These are phyloP conservation scores for Popillia japonica DNA, from an alignment of 1,140 invertebrate species.

Conservation along the genomic window DNA sequence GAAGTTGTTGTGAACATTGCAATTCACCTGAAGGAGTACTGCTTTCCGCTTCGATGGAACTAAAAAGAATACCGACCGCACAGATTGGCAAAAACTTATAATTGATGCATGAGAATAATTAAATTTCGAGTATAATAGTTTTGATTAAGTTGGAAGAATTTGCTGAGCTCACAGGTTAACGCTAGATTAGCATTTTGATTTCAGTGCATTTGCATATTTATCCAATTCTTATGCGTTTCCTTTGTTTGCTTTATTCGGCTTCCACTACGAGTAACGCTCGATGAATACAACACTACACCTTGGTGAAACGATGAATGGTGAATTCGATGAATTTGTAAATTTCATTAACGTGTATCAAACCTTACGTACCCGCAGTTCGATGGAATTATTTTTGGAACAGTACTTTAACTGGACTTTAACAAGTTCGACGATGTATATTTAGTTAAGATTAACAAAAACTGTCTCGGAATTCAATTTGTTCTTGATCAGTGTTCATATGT, in stretches of 20 bases:
- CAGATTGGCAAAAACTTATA: neutral
- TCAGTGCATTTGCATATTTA: conserved; percentile 2
- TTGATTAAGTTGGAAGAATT: conserved; percentile 28
- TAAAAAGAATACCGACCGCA: neutral
- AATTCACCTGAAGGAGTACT: neutral
- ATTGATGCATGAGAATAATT: conserved; percentile 29
- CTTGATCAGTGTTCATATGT: too few relatives aligned
- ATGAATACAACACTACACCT: neutral
- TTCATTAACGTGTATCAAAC: conserved; percentile 17
- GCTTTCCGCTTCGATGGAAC: neutral
- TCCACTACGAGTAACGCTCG: neutral
- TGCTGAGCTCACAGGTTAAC: neutral
- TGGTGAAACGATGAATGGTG: neutral
- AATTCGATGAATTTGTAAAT: conserved; percentile 10
- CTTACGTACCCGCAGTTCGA: neutral
- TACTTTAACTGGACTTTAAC: too few relatives aligned
- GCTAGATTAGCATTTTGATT: conserved; percentile 23
- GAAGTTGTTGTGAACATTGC: too few relatives aligned
- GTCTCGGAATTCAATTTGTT: too few relatives aligned
- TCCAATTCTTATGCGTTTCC: neutral
- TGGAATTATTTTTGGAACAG: too few relatives aligned
- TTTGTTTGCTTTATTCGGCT: neutral
- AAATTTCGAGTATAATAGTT: conserved; percentile 23
- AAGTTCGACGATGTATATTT: too few relatives aligned
- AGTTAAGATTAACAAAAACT: too few relatives aligned